Base-by-base conservation (phyloP, 2,888 invertebrate genomes). In the Malacosoma neustria region DNA sequence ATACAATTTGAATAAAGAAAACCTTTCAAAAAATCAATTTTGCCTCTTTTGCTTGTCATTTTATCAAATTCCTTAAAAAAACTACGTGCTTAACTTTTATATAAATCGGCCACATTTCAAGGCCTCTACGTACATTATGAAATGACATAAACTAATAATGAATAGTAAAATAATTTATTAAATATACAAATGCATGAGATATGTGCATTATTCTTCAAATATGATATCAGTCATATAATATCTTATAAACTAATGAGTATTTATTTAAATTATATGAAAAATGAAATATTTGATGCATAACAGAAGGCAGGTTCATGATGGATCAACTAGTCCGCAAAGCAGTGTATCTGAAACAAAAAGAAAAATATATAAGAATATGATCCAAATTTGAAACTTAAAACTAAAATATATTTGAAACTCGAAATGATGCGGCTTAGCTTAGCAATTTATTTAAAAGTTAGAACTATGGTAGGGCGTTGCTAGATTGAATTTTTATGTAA, bases 31-130 rank as follows among this genome's bases (percentile, higher is more conserved):
- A 70, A 53, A 51, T 66, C 62, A 69, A 7, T 64, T 68, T 70
- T 82, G 84, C 85, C 84, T 84, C 84, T 64, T 65, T 69, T 72
- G 84, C 84, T 85, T 82, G 81, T 84, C 82, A 57, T 69, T 66
- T 22, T 22, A 7, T 54, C 39, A 46, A 54, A 60, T 58, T 48
- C 50, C 65, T 72, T 72, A 67, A 60, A 62, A 64, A 60, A 42
- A 40, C 57, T 69, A 57, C 12, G 35, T 31, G 38, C 34, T 36
- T 35, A 34, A 43, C 4, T 41, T 42, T 42, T 37, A 43, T n/a
- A 56, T 59, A 46, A 55, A 58, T 56, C 60, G 43, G 54, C 36
- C 49, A 53, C 54, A 39, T 41, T 33, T 38, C 11, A 41, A 4
- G 40, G 32, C 35, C 13, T n/a, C 6, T 30, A 29, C 13, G 12